Evolutionary conservation across 2,797 vertebrate species (phyloP), one percentile per base, ranked within the genome.

Genomic region (Spinibarbus caldwelli): DNA sequence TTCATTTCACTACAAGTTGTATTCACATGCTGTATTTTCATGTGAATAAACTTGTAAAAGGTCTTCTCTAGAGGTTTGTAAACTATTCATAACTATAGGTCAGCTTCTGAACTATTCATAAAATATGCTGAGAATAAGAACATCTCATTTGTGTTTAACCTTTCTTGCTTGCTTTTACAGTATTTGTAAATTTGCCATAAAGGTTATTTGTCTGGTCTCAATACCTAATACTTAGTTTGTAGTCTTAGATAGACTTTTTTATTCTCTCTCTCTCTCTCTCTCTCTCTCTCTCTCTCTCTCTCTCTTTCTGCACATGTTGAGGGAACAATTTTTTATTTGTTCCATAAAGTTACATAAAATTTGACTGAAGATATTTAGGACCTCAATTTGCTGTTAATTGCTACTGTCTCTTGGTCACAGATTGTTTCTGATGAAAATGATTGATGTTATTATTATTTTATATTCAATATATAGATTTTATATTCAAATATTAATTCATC

Each of bases 141-240:
- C 19, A 49, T 38, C 0, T 43, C 0, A 78, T 38, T 43, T 21
- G 38, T 45, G 64, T 62, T 34, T 17, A 47, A 49, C 19, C 1
- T 10, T n/a, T 62, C 0, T 6, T 43, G 47, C n/a, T 57, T 81
- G 66, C 34, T 57, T 67, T 72, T 34, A 36, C 73, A n/a, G 21
- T n/a, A 17, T 45, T 70, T 36, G 15, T 62, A 41, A 62, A 73
- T 45, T 72, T 12, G 68, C 52, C 52, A 82, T 62, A 29, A 71
- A 4, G 17, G 26, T 64, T 75, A 0, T 11, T 26, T 36, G 15
- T 41, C 54, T 14, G 8, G 15, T 75, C 12, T 49, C 41, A 36
- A 47, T 29, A 23, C 75, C 29, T 29, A 82, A 43, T 31, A 19
- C 80, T 23, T 6, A 31, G 4, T 72, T 43, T 81, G 31, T 57